Evolutionary conservation across 2,113 vertebrate genomes (phyloP).

Genomic region (Pedetes capensis): DNA sequence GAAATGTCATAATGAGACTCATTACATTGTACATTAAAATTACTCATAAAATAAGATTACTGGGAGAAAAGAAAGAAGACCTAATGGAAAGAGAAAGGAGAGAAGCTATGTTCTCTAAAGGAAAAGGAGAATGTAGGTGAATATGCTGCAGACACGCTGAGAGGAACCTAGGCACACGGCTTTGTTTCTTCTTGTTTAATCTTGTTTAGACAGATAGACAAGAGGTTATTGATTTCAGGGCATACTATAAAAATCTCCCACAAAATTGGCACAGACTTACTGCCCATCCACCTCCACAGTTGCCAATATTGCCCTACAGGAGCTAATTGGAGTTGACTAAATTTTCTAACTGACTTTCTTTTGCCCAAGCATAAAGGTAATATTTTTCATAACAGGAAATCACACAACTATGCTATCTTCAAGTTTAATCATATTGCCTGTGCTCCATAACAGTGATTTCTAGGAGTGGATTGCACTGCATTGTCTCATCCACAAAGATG

Average conservation of each 20-base stretch:
- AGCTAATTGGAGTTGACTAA: neutral
- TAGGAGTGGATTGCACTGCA: neutral
- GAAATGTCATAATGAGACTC: too few relatives aligned
- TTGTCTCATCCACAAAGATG: neutral
- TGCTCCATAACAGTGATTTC: neutral
- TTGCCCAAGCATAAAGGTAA: neutral
- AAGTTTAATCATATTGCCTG: conserved; percentile 22
- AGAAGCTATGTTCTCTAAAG: neutral
- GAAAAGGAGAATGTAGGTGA: neutral
- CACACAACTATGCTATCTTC: neutral
- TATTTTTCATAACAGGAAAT: conserved; percentile 18
- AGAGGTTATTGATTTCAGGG: neutral
- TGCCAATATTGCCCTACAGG: neutral
- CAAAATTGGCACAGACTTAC: neutral
- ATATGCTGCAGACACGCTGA: neutral
- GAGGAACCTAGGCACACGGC: neutral
- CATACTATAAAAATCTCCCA: neutral
- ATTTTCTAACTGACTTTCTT: neutral
- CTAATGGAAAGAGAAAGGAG: neutral
- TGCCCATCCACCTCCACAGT: neutral
- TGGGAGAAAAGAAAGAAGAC: too few relatives aligned
- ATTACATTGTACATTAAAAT: too few relatives aligned
- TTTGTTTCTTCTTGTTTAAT: neutral
- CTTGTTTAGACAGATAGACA: neutral
- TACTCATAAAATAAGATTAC: too few relatives aligned